Evolutionary conservation across 1,140 invertebrate species (phyloP).

Genomic region (Zaprionus capensis): DNA sequence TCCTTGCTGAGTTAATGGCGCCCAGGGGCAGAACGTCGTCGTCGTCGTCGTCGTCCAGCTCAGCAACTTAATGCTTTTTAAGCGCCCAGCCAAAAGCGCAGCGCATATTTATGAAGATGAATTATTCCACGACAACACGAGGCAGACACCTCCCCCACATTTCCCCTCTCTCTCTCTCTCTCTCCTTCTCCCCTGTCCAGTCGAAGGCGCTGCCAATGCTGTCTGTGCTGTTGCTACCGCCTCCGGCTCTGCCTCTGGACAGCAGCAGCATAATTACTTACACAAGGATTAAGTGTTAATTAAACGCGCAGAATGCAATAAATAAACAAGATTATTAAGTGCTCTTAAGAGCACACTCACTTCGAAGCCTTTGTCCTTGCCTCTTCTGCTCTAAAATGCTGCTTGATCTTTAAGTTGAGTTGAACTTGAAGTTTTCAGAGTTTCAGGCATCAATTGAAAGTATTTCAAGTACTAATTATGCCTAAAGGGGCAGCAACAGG

Average conservation of each 20-base stretch:
- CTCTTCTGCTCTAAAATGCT: conserved; percentile 13
- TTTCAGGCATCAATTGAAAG: no score
- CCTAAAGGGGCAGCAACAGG: no score
- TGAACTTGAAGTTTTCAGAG: not conserved
- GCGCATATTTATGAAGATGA: conserved; percentile 82
- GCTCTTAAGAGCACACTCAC: conserved; percentile 44
- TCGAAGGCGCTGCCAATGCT: conserved; percentile 11
- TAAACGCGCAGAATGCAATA: conserved; percentile 80
- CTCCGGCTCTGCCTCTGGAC: conserved; percentile 25
- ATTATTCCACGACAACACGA: conserved; percentile 73
- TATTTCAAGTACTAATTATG: no score
- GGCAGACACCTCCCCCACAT: not conserved
- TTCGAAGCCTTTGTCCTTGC: conserved; percentile 1
- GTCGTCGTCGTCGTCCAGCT: conserved; percentile 47
- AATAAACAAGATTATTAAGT: conserved; percentile 82
- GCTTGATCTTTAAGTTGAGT: not conserved
- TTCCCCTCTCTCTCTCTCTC: no score
- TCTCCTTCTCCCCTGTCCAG: conserved; percentile 3
- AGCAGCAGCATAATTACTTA: conserved; percentile 75
- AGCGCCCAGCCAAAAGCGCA: conserved; percentile 73
- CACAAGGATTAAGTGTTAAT: conserved; percentile 82
- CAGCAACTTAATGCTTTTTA: conserved; percentile 81
- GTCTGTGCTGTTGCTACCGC: conserved; percentile 4
- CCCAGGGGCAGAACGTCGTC: conserved; percentile 65
- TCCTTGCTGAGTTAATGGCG: conserved; percentile 64